These are phyloP conservation scores for Chrysogorgia sp. DNA, from an alignment of 92 coral and sea anemone genomes.

Conservation along the genomic window DNA sequence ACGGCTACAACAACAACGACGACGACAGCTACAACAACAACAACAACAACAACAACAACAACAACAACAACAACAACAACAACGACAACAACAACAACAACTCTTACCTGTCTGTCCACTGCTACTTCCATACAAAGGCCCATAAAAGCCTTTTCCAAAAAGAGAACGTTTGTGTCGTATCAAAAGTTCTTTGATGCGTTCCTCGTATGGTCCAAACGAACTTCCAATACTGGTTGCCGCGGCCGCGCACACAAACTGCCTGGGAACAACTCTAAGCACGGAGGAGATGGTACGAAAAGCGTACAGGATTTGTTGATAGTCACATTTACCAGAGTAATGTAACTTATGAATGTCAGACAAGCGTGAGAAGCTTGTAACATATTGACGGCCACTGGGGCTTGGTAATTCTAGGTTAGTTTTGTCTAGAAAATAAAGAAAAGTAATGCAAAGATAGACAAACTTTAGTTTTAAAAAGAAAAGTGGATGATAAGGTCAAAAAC, in stretches of 20 bases:
- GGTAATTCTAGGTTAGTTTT: not conserved
- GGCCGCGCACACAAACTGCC: constrained; percentile 96
- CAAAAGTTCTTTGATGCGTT: constrained; percentile 90
- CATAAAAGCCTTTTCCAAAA: constrained; percentile 97
- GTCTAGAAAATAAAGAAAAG: not conserved
- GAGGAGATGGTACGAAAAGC: constrained; percentile 83
- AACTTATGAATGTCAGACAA: constrained; percentile 87
- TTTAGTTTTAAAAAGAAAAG: not conserved
- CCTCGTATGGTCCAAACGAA: constrained; percentile 93
- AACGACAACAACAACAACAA: not conserved
- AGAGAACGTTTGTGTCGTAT: constrained; percentile 91
- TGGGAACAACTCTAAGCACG: constrained; percentile 79
- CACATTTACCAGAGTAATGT: constrained; percentile 81
- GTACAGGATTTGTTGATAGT: constrained; percentile 87
- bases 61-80: not conserved
- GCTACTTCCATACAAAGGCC: constrained; percentile 83
- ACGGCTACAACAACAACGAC: no score
- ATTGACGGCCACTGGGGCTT: not conserved
- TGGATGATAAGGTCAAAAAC: not conserved
- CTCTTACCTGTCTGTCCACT: constrained; percentile 59
- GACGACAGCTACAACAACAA: no score
- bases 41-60: not conserved
- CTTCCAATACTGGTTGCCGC: constrained; percentile 90
- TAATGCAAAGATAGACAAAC: not conserved
- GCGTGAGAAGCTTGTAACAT: not conserved